phyloP scores from a whole-genome alignment of 2,113 vertebrate species.

The Xenopus tropicalis region UCB_Xtro_10.0 CM004448.2:10141001-10141500 shows the following conservation, averaged over 20 bases:
- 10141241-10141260: not conserved
- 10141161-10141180: too few species aligned
- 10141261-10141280: conserved; percentile 95
- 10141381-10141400: conserved; percentile 35
- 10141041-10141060: too few species aligned
- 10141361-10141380: conserved; percentile 54
- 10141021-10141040: too few species aligned
- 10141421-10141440: conserved; percentile 32
- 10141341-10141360: conserved; percentile 36
- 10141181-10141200: too few species aligned
- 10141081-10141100: too few species aligned
- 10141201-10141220: too few species aligned
- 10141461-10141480: not conserved
- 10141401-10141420: conserved; percentile 38
- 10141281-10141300: conserved; percentile 77
- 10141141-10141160: too few species aligned
- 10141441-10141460: not conserved
- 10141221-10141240: too few species aligned
- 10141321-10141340: conserved; percentile 83
- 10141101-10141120: too few species aligned
- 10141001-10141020: too few species aligned
- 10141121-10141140: too few species aligned
- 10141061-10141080: too few species aligned
- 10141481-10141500: conserved; percentile 29
- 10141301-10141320: conserved; percentile 79